Base-by-base conservation (phyloP, 1,140 invertebrate species). In the Philopotamus ludificatus region DNA sequence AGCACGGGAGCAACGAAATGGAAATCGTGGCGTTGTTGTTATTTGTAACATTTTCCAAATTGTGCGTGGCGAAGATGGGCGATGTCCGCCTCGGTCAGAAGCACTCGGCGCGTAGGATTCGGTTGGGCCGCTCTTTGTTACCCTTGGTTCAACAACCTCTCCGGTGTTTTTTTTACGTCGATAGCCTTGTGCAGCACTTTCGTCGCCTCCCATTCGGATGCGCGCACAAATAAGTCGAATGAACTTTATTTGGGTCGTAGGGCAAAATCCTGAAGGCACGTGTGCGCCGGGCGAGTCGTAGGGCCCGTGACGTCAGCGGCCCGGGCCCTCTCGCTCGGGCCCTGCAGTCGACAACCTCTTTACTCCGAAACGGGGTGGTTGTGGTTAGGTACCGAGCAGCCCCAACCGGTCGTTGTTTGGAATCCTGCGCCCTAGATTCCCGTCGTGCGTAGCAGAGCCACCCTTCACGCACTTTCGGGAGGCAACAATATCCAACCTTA, bases 211-310 rank as follows among this genome's bases (percentile, higher is more conserved):
- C 51, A 50, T 65, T 69, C 58, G 51, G 64, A 65, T 61, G 54
- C 63, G 63, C 66, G 53, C 62, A 68, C 66, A 68, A 65, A 69
- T 69, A 65, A 65, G 67, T 63, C 63, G 63, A 69, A 69, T 49
- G 67, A 69, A 61, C 63, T 59, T 18, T 65, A 69, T 69, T 55
- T 69, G 53, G 67, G 67, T 69, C 67, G 67, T 49, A 65, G 67
- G 67, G 63, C 67, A 65, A 69, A 65, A 65, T 51, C 49, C 66
- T 68, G 45, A 28, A 10, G 22, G 49, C 63, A 65, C 63, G 63
- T 65, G 63, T 58, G 15, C 41, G 20, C 21, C 59, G 18, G 18
- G 25, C 21, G 18, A 8, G 49, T 49, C 41, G 9, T 7, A 47
- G 55, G 26, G 15, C 28, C 23, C 21, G 58, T 62, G 60, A 62